Evolutionary conservation across 2,888 invertebrate genomes (phyloP), one percentile per base, ranked within the genome.

Genomic region (Anthrax anthrax): DNA sequence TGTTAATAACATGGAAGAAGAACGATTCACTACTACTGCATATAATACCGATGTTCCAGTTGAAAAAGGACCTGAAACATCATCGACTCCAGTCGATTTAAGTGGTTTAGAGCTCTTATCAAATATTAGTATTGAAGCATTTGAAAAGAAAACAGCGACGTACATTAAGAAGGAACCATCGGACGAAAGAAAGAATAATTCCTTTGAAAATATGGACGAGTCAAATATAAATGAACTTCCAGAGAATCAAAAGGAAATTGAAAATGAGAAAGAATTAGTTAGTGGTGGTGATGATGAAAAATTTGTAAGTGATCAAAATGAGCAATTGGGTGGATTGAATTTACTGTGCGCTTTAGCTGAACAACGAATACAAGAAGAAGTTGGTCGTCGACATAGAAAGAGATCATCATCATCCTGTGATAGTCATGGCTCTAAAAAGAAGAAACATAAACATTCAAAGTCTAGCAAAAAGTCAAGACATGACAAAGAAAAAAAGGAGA

Each of bases 321-420:
- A 70, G 50, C 71, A 70, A 5, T 65, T 81, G 17, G 81, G 77
- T 19, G 81, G 81, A 0, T 67, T 90, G 16, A 83, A 84, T 45
- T 64, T 90, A 32, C 65, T 90, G 23, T 89, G 89, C 62, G 87
- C 87, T 10, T 69, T 89, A 49, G 90, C 88, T 0, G 88, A 88
- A 59, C 87, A 88, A 59, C 74, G 86, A 53, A 81, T 87, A 52
- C 76, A 81, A 70, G 85, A 86, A 58, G 87, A 87, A 62, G 82
- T 55, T 55, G 52, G 63, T 63, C 17, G 52, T 62, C 16, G 55
- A 23, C 56, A 57, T 38, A 47, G 47, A 34, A 50, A 48, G 38
- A 40, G 48, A 18, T 51, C 51, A 5, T 51, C 51, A 12, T 51
- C 51, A 10, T 70, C 71, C 1, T 64, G 61, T 47, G 72, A 47